phyloP scores from a whole-genome alignment of 2,797 vertebrate genomes.

The Danio jaintianensis region DNA sequence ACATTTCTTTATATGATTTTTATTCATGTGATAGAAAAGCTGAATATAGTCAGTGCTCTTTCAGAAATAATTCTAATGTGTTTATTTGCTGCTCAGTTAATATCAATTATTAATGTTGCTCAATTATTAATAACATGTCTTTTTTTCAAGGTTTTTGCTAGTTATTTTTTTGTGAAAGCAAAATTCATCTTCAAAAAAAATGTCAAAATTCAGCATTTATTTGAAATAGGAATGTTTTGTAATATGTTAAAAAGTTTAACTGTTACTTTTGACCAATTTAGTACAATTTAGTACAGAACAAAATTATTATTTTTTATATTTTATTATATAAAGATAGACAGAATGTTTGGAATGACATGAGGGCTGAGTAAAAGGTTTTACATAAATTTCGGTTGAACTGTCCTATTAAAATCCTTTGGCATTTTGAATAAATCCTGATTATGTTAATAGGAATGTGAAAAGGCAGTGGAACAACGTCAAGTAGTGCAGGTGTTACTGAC shows the following conservation, averaged over 20 bases:
- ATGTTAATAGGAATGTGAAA: neutral
- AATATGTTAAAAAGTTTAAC: no score
- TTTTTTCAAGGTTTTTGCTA: neutral
- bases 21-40: neutral
- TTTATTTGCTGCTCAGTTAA: no score
- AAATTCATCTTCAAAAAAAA: no score
- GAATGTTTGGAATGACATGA: no score
- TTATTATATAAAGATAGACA: no score
- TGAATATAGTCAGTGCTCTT: neutral
- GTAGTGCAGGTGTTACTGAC: conserved; percentile 8
- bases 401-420: conserved; percentile 1
- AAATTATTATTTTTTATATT: no score
- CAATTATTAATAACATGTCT: neutral
- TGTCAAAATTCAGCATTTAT: no score
- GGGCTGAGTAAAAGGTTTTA: neutral
- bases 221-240: no score
- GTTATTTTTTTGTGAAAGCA: no score
- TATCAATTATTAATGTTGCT: neutral
- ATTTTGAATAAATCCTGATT: neutral
- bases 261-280: no score
- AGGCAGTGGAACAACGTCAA: conserved; percentile 25
- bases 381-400: neutral
- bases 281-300: no score
- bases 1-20: no score
- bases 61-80: neutral